phyloP scores from a whole-genome alignment of 2,113 vertebrate species.

The Rutilus rutilus region DNA sequence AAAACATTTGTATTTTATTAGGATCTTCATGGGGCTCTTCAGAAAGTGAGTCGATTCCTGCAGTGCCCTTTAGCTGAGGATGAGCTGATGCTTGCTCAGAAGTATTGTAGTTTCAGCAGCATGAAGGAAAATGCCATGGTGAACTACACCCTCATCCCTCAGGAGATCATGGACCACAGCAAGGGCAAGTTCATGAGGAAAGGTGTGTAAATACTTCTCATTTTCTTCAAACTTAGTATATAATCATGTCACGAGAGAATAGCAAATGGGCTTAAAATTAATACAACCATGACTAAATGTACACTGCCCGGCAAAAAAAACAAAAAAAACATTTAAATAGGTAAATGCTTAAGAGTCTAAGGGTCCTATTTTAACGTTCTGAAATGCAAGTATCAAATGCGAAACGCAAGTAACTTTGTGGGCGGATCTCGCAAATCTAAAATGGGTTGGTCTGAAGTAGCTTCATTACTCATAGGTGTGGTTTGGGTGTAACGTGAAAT shows the following conservation, averaged over 20 bases:
- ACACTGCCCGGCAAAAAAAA: too few relatives aligned
- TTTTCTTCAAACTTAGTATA: neutral
- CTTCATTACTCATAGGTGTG: too few relatives aligned
- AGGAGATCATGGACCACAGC: conserved; percentile 82
- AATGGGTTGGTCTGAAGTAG: too few relatives aligned
- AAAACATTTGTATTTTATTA: conserved; percentile 52
- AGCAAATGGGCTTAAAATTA: neutral
- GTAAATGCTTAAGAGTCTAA: too few relatives aligned
- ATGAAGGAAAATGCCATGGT: conserved; percentile 84
- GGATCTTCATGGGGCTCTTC: conserved; percentile 72
- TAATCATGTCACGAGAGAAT: neutral
- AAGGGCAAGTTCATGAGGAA: conserved; percentile 86
- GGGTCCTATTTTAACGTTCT: too few relatives aligned
- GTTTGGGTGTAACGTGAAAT: too few relatives aligned
- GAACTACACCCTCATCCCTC: conserved; percentile 78
- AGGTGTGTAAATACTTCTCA: conserved; percentile 67
- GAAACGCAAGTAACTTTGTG: too few relatives aligned
- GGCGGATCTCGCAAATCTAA: too few relatives aligned
- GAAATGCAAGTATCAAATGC: too few relatives aligned
- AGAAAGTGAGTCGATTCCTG: conserved; percentile 76
- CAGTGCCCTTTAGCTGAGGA: conserved; percentile 68
- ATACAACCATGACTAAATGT: neutral
- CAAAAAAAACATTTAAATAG: too few relatives aligned
- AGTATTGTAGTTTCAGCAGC: conserved; percentile 78
- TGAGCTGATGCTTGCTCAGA: conserved; percentile 67